phyloP scores from a whole-genome alignment of 1,140 invertebrate genomes.

The Ylistrum balloti region DNA sequence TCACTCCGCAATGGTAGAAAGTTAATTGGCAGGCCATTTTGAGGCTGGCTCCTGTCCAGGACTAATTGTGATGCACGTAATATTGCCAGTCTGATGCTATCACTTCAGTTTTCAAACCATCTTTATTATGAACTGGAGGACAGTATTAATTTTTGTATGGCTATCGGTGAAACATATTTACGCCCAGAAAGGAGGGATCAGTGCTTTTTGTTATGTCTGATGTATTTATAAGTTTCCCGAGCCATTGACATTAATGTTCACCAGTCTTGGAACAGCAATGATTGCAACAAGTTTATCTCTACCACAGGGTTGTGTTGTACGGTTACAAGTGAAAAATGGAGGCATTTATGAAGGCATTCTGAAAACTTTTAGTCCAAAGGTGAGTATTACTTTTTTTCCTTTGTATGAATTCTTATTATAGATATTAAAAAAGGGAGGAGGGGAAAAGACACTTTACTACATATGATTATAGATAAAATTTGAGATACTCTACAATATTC shows the following conservation, averaged over 20 bases:
- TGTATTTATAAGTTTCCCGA: background rate
- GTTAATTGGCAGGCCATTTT: slow-evolving; percentile 32
- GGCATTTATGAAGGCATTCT: slow-evolving; percentile 93
- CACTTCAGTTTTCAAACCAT: background rate
- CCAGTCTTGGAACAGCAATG: slow-evolving; percentile 82
- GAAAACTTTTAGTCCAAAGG: slow-evolving; percentile 91
- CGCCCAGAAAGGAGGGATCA: background rate
- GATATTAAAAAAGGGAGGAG: background rate
- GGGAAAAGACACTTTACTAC: background rate
- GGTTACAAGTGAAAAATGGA: slow-evolving; percentile 91
- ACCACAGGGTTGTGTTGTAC: slow-evolving; percentile 75
- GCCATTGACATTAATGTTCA: background rate
- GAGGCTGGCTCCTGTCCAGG: background rate
- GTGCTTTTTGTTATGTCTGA: background rate
- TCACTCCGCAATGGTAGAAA: background rate
- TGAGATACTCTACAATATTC: background rate
- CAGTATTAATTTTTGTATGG: background rate
- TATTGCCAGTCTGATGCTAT: slow-evolving; percentile 13
- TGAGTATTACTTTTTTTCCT: slow-evolving; percentile 56
- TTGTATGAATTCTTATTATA: background rate
- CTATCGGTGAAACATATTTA: background rate
- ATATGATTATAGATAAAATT: background rate
- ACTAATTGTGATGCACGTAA: slow-evolving; percentile 18
- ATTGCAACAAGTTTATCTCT: slow-evolving; percentile 61
- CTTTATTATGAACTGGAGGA: background rate